A percentile compares a stretch with the other conserved stretches of the same genome.
phyloP scores from a whole-genome alignment of 1,140 invertebrate species.

The Oedothorax gibbosus region DNA sequence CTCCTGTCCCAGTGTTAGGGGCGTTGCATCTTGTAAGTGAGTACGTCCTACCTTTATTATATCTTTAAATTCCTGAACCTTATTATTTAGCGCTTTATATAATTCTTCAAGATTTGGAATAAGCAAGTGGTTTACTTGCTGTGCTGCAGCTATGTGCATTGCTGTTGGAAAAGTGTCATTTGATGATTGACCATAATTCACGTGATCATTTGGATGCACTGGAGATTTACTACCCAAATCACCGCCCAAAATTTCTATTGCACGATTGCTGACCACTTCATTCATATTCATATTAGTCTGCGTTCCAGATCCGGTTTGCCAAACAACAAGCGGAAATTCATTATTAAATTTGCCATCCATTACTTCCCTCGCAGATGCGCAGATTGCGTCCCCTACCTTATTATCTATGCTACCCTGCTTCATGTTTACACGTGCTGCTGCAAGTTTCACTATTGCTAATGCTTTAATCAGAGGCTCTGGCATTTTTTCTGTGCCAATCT shows the following conservation, averaged over 20 bases:
- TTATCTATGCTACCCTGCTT: neutral
- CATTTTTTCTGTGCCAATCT: no score
- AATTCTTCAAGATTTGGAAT: constrained; percentile 85
- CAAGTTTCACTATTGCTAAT: neutral
- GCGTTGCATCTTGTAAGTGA: constrained; percentile 72
- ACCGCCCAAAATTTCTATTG: constrained; percentile 95
- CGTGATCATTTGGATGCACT: constrained; percentile 99
- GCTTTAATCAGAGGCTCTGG: no score
- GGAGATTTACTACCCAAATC: constrained; percentile 91
- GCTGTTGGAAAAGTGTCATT: constrained; percentile 99
- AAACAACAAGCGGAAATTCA: constrained; percentile 98
- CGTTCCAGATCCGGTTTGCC: constrained; percentile 99
- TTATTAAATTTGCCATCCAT: constrained; percentile 94
- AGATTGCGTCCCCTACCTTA: no score
- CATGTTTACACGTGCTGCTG: neutral
- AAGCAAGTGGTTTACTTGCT: constrained; percentile 84
- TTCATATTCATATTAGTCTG: constrained; percentile 99
- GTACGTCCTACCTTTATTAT: constrained; percentile 95
- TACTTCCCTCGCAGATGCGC: no score
- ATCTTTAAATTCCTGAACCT: constrained; percentile 85
- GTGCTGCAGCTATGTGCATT: constrained; percentile 96
- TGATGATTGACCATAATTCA: constrained; percentile 96
- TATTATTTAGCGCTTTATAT: constrained; percentile 79
- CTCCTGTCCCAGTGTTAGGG: neutral
- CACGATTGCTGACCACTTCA: constrained; percentile 89